These are phyloP conservation scores for Pseudotriccus pelzelni DNA, from an alignment of 2,797 vertebrate species.

Conservation along the genomic window DNA sequence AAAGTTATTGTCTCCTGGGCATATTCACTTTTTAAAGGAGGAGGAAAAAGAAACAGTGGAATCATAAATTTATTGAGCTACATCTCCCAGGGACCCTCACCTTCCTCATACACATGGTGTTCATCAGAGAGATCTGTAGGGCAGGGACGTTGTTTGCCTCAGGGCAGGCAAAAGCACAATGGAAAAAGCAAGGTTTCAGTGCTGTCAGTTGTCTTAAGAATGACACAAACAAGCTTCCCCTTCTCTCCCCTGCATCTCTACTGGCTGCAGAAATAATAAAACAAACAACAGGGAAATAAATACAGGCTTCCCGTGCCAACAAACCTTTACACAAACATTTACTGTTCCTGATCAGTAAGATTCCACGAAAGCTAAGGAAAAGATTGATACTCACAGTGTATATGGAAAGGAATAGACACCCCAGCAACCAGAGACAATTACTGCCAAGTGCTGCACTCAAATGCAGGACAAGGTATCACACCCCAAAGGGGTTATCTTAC, in stretches of 20 bases:
- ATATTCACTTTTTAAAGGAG: background rate
- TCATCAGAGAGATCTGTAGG: background rate
- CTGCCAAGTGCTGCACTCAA: background rate
- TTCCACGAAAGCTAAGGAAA: background rate
- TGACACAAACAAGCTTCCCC: background rate
- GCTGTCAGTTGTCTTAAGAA: background rate
- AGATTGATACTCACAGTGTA: background rate
- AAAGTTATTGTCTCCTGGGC: background rate
- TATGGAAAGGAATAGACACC: background rate
- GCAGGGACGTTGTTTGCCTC: background rate
- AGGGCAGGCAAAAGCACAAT: background rate
- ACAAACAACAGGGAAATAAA: conserved; percentile 2
- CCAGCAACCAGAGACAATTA: background rate
- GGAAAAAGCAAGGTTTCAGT: background rate
- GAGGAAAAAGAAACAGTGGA: background rate
- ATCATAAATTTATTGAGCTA: background rate
- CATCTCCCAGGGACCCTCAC: background rate
- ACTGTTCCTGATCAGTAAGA: background rate
- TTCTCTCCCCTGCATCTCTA: background rate
- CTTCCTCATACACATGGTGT: background rate
- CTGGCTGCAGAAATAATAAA: background rate
- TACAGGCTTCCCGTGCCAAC: background rate
- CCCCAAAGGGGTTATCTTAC: background rate
- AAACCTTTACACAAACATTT: background rate
- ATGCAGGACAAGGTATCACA: background rate